Evolutionary conservation across 2,113 vertebrate genomes (phyloP).

Genomic region (Leuciscus idus): DNA sequence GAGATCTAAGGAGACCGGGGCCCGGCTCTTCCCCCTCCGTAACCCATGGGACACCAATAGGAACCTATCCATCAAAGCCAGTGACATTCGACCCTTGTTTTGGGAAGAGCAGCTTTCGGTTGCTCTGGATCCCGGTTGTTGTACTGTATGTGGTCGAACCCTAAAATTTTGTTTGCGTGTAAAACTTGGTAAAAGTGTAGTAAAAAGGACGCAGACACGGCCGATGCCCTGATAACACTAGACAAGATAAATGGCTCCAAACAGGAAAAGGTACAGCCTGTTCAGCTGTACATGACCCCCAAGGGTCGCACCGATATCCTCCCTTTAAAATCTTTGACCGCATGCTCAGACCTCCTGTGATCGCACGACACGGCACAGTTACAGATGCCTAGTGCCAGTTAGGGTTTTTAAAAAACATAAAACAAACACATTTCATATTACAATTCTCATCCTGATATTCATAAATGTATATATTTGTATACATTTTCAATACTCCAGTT

Average conservation of each 20-base stretch:
- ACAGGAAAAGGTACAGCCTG: constrained; percentile 50
- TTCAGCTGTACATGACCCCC: constrained; percentile 37
- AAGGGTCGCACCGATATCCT: constrained; percentile 52
- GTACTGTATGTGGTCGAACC: background rate
- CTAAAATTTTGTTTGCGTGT: background rate
- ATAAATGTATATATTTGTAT: background rate
- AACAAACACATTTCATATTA: background rate
- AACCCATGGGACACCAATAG: constrained; percentile 68
- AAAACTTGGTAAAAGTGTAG: background rate
- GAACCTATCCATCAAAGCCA: constrained; percentile 73
- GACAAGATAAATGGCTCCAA: constrained; percentile 39
- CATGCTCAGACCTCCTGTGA: constrained; percentile 3
- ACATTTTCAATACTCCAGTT: background rate
- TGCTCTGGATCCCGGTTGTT: background rate
- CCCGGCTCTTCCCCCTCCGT: constrained; percentile 39
- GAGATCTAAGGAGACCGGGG: constrained; percentile 38
- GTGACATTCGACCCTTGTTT: constrained; percentile 61
- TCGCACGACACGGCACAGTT: background rate
- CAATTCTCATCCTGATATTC: background rate
- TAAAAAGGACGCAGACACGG: constrained; percentile 25
- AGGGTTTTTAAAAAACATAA: background rate
- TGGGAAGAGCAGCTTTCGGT: constrained; percentile 34
- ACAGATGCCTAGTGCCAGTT: background rate
- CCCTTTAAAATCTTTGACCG: constrained; percentile 38
- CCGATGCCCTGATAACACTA: constrained; percentile 44